Conservation (phyloP, 2,113 vertebrate species). For the Peromyscus polionotus region DNA sequence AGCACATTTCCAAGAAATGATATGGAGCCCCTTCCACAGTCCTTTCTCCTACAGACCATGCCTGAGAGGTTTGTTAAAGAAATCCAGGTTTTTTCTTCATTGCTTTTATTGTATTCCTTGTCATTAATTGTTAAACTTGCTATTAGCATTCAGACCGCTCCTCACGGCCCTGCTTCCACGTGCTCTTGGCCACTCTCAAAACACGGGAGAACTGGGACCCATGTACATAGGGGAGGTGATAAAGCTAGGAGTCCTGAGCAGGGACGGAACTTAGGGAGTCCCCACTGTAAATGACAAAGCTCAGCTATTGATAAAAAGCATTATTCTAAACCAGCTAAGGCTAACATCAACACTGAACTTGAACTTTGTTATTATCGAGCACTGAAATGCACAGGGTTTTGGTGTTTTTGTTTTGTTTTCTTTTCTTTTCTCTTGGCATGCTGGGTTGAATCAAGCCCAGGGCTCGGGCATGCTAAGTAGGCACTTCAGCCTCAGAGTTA, state of each 20-base stretch:
- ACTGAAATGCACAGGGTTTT: neutral
- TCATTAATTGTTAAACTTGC: neutral
- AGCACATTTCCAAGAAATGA: neutral
- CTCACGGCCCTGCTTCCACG: neutral
- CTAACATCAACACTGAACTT: accelerated
- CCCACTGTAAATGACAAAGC: accelerated
- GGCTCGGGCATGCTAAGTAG: neutral
- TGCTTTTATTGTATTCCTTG: accelerated
- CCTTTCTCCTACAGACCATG: neutral
- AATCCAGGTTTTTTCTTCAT: neutral
- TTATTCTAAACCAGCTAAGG: neutral
- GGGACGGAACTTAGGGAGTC: too few relatives aligned
- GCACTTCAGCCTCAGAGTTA: neutral
- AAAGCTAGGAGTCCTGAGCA: neutral
- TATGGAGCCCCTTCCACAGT: neutral
- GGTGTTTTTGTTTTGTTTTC: too few relatives aligned
- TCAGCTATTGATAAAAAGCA: too few relatives aligned
- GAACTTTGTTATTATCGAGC: accelerated
- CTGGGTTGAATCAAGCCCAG: neutral
- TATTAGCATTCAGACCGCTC: neutral
- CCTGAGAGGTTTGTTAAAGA: accelerated
- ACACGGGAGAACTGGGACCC: neutral
- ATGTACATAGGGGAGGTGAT: accelerated
- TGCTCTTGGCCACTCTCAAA: neutral
- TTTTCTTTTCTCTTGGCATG: too few relatives aligned